Base-by-base conservation (phyloP, 2,797 vertebrate species). In the Philypnodon macrostomus region DNA sequence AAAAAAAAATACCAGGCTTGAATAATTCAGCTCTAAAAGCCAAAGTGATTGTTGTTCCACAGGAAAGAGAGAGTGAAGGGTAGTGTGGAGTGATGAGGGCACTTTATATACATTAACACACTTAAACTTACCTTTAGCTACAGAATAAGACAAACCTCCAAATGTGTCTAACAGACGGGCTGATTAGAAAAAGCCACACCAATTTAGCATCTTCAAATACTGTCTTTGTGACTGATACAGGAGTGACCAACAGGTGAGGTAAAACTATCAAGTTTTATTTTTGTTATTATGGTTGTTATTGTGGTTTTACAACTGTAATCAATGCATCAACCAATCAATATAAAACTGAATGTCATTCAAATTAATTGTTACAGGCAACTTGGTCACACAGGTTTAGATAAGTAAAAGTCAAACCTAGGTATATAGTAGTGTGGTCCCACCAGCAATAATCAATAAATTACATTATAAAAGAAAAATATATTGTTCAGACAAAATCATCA, bases 21-120 rank as follows among this genome's bases (percentile, higher is more conserved):
- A 97, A 98, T 98, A 94, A 98, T 98, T 98, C 91, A 97, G 81
- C 83, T 16, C 92, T 94, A 92, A 96, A 95, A 94, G 94, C 93
- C 76, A 54, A n/a, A n/a, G 77, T 85, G 74, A 87, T 87, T 88
- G 85, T 86, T 90, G 86, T 89, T 90, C 85, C 83, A 87, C 84
- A 84, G 85, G 83, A 90, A 87, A 87, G 74, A 80, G 26, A 75
- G 75, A 74, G 83, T 79, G 64, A 83, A 74, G 84, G 82, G 69
- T 39, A 64, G 76, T 55, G 67, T 70, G 46, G 82, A 84, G 81
- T 74, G 78, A 86, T 66, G 59, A 75, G 70, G 53, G 53, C 53
- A 59, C 38, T 39, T 37, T 13, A 62, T 14, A 51, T 56, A 54
- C 46, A 58, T 38, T 39, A 13, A 62, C 51, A 46, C 35, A 34